Conservation (phyloP, 2,888 invertebrate species). For the Elmis aenea region DNA sequence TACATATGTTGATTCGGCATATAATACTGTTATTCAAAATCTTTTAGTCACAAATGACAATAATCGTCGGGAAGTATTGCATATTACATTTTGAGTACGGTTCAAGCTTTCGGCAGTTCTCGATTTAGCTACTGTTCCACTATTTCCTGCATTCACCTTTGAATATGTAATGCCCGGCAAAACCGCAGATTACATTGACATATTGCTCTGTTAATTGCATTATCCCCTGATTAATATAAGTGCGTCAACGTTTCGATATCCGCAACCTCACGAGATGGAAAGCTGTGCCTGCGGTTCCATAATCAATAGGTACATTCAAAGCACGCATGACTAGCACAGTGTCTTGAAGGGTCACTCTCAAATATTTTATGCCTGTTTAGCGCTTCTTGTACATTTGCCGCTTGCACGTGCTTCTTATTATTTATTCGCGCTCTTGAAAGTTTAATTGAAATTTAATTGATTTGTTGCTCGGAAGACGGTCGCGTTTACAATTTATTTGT, state of each 20-base stretch:
- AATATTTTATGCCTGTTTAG: slow-evolving; percentile 33
- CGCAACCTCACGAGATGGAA: slow-evolving; percentile 21
- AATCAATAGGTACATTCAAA: slow-evolving; percentile 30
- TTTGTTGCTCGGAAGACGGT: no score
- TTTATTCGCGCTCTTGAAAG: no score
- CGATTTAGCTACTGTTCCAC: not conserved
- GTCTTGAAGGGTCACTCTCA: slow-evolving; percentile 30
- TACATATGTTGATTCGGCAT: no score
- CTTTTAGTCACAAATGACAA: no score
- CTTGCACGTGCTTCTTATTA: no score
- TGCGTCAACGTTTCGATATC: slow-evolving; percentile 28
- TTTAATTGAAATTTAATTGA: no score
- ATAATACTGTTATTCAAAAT: no score
- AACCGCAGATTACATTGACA: slow-evolving; percentile 19
- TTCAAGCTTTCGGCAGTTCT: no score
- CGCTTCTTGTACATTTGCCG: no score
- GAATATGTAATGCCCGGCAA: slow-evolving; percentile 17
- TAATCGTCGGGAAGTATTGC: no score
- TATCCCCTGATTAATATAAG: slow-evolving; percentile 29
- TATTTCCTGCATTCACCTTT: slow-evolving; percentile 10
- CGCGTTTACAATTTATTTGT: no score
- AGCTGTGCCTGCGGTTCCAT: slow-evolving; percentile 25
- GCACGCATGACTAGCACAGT: slow-evolving; percentile 30
- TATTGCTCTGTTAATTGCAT: slow-evolving; percentile 28
- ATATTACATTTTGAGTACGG: no score